Conservation (phyloP, 2,888 invertebrate genomes). For the Beris chalybata region DNA sequence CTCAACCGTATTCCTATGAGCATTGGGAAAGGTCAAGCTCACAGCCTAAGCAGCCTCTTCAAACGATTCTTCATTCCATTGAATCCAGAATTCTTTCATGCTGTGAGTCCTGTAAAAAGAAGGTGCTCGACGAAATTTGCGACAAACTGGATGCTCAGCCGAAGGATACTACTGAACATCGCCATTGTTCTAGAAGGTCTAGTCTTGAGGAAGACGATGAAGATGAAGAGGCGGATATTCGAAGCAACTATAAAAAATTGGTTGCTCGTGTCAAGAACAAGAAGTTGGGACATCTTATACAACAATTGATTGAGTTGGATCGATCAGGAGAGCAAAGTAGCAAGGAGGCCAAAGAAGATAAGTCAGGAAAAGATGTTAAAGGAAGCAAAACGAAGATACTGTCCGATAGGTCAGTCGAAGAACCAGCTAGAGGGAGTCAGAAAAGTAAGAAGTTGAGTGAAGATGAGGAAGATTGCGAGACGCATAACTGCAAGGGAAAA, state of each 20-base stretch:
- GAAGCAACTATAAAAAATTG: background rate
- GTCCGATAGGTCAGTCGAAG: too few species aligned
- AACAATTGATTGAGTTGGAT: background rate
- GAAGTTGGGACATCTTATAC: conserved; percentile 7
- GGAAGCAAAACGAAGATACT: too few species aligned
- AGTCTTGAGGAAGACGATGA: background rate
- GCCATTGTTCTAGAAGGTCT: background rate
- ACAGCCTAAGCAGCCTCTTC: conserved; percentile 17
- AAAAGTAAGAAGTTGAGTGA: too few species aligned
- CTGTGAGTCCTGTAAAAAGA: conserved; percentile 21
- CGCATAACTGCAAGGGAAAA: too few species aligned
- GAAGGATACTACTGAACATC: background rate
- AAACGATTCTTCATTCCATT: conserved; percentile 17
- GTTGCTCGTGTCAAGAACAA: background rate
- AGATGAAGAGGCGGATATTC: background rate
- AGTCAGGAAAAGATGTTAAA: too few species aligned
- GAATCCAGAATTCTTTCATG: conserved; percentile 14
- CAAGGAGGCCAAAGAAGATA: background rate
- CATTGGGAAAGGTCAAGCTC: background rate
- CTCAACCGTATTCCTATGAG: background rate
- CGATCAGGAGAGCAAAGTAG: background rate
- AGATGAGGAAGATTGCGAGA: too few species aligned
- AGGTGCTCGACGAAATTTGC: conserved; percentile 17
- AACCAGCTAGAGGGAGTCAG: too few species aligned
- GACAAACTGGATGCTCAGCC: conserved; percentile 4